phyloP scores from a whole-genome alignment of 1,140 invertebrate genomes.

The Telenomus remus region DNA sequence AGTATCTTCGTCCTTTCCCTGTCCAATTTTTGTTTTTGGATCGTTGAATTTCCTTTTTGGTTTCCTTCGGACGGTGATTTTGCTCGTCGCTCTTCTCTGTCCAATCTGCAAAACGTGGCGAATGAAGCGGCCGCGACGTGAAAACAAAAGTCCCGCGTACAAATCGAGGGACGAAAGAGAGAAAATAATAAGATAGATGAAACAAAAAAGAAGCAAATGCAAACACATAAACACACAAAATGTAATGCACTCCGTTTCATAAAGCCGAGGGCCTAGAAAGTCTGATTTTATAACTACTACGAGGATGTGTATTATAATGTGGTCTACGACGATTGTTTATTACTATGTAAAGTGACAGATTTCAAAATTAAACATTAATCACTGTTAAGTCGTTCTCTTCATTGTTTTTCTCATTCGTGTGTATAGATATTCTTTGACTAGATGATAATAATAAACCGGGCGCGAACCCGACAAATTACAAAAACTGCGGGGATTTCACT shows the following conservation, averaged over 20 bases:
- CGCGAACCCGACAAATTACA: conserved; percentile 32
- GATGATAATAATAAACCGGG: conserved; percentile 15
- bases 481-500: conserved; percentile 43
- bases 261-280: conserved; percentile 72
- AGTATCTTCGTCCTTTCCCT: neutral
- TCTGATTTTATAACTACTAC: conserved; percentile 75
- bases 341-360: conserved; percentile 73
- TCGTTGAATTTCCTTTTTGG: too few relatives aligned
- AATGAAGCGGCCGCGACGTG: conserved; percentile 41
- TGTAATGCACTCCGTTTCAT: conserved; percentile 68
- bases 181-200: conserved; percentile 45
- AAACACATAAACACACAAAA: conserved; percentile 56
- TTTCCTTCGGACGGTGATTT: neutral
- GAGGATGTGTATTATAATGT: conserved; percentile 74
- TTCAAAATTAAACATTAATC: conserved; percentile 75
- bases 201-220: conserved; percentile 41
- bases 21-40: neutral
- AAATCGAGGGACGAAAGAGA: conserved; percentile 33
- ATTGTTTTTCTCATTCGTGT: conserved; percentile 52
- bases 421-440: conserved; percentile 39
- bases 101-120: conserved; percentile 29
- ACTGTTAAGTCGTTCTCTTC: conserved; percentile 70
- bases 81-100: neutral
- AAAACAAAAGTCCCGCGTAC: conserved; percentile 58
- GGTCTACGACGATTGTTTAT: conserved; percentile 73